phyloP scores from a whole-genome alignment of 2,113 vertebrate genomes.

The Pitta sordida region DNA sequence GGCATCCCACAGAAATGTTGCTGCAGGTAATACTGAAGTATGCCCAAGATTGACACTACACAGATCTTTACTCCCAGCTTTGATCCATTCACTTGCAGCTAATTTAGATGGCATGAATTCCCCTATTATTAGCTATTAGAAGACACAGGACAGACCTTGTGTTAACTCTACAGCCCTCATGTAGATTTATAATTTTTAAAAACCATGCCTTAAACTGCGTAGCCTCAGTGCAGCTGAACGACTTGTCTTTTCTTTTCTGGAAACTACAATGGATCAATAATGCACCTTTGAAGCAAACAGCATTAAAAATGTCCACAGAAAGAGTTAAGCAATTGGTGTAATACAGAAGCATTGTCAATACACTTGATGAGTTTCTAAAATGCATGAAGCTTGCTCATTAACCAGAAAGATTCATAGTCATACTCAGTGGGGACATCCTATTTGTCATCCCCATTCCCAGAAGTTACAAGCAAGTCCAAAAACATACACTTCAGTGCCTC shows the following conservation, averaged over 20 bases:
- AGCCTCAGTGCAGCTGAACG: background rate
- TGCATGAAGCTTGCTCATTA: background rate
- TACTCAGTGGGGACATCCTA: background rate
- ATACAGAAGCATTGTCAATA: background rate
- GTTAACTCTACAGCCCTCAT: background rate
- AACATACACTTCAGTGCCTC: background rate
- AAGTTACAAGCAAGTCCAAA: background rate
- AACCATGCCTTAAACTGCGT: background rate
- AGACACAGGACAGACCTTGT: background rate
- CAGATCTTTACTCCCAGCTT: background rate
- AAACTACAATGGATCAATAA: background rate
- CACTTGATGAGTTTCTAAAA: background rate
- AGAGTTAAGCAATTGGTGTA: background rate
- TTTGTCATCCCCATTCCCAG: background rate
- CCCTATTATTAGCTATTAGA: background rate
- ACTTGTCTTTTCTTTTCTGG: background rate
- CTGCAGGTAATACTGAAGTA: background rate
- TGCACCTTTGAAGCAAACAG: background rate
- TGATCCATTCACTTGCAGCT: background rate
- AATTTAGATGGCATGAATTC: background rate
- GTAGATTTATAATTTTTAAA: background rate
- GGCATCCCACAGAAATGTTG: background rate
- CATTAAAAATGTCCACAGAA: background rate
- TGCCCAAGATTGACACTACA: background rate
- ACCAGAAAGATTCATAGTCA: background rate